Evolutionary conservation across 2,113 vertebrate species (phyloP).

Genomic region (Ammodramus savannarum): DNA sequence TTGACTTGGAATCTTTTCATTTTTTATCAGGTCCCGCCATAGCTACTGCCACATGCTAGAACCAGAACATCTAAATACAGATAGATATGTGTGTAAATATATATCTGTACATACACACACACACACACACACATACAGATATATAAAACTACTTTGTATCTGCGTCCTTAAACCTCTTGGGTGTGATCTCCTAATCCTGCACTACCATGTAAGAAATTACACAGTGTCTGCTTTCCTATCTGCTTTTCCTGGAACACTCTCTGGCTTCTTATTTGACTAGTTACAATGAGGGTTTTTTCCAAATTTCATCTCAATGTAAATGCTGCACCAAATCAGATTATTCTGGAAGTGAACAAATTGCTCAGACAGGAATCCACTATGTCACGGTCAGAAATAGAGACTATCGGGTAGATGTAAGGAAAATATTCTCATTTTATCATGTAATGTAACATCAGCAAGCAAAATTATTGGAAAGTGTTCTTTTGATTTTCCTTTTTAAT

Average conservation of each 20-base stretch:
- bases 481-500: neutral
- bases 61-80: neutral
- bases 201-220: neutral
- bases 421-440: neutral
- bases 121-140: neutral
- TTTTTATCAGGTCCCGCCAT: neutral
- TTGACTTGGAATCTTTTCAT: neutral
- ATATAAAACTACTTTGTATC: neutral
- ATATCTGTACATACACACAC: neutral
- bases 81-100: neutral
- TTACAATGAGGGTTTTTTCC: neutral
- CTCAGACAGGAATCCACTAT: neutral
- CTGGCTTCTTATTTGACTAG: neutral
- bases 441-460: neutral
- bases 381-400: neutral
- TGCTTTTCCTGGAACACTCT: neutral
- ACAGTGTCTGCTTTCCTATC: neutral
- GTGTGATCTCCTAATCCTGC: neutral
- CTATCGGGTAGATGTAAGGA: neutral
- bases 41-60: neutral
- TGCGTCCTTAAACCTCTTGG: rapidly evolving
- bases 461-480: neutral
- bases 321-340: neutral
- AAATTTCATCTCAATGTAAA: neutral
- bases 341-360: neutral